These are phyloP conservation scores for Eilema griseolum DNA, from an alignment of 2,888 invertebrate genomes.

Conservation along the genomic window DNA sequence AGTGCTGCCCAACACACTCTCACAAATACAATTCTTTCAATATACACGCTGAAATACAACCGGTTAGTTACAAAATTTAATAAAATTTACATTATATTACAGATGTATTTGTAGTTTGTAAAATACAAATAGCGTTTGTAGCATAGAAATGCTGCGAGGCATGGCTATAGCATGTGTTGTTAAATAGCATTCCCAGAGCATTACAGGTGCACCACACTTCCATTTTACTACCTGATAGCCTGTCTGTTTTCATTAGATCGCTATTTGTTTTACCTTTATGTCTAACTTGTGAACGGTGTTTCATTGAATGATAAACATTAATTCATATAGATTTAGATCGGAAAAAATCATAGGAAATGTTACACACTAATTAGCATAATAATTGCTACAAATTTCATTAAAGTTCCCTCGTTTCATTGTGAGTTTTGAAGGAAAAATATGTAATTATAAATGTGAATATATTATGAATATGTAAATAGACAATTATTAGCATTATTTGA, in stretches of 20 bases:
- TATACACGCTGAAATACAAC: neutral
- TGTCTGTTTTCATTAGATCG: conserved; percentile 42
- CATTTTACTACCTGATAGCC: conserved; percentile 44
- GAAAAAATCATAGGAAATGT: too few species aligned
- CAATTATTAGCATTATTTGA: too few species aligned
- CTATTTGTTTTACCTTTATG: neutral
- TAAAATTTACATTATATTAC: neutral
- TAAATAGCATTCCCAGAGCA: conserved; percentile 59
- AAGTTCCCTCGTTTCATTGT: too few species aligned
- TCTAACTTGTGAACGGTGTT: neutral
- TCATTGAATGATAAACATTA: neutral
- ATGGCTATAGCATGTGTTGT: conserved; percentile 35
- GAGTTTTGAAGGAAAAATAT: too few species aligned
- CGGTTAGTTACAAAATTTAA: neutral
- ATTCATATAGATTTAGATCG: neutral
- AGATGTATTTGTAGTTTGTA: neutral
- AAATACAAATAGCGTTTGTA: neutral
- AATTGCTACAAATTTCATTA: too few species aligned
- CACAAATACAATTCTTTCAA: too few species aligned
- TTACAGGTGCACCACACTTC: conserved; percentile 41
- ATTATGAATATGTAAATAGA: too few species aligned
- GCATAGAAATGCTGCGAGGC: neutral
- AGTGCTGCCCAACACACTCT: too few species aligned
- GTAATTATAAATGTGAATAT: too few species aligned
- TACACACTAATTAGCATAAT: too few species aligned